Evolutionary conservation across 2,113 vertebrate species (phyloP).

Genomic region (Psettodes erumei): DNA sequence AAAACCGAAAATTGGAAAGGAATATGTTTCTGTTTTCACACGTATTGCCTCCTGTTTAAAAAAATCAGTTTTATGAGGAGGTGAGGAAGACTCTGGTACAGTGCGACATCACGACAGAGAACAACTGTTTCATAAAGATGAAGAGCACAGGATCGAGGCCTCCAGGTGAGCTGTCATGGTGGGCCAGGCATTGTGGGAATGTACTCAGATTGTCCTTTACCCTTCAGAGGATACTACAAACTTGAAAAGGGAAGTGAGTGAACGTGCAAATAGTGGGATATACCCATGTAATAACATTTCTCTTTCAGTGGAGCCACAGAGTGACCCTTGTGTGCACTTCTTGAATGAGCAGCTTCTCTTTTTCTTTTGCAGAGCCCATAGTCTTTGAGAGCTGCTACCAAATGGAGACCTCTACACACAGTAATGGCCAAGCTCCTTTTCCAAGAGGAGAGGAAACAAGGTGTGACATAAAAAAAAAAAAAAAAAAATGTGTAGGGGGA

Average conservation of each 20-base stretch:
- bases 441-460: constrained; percentile 70
- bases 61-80: constrained; percentile 88
- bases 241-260: constrained; percentile 2
- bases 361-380: constrained; percentile 82
- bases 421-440: constrained; percentile 52
- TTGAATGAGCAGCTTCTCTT: constrained; percentile 24
- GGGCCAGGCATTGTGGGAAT: neutral
- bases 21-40: neutral
- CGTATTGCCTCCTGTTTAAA: neutral
- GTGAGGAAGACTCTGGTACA: constrained; percentile 88
- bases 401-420: neutral
- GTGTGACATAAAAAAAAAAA: constrained; percentile 74
- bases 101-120: constrained; percentile 86
- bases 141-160: constrained; percentile 87
- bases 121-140: constrained; percentile 87
- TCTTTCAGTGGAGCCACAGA: neutral
- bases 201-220: neutral
- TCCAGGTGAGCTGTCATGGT: constrained; percentile 82
- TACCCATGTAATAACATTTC: neutral
- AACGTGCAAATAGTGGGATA: neutral
- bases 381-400: constrained; percentile 87
- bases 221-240: neutral
- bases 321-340: neutral
- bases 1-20: neutral
- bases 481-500: neutral